A percentile compares a stretch with the other conserved stretches of the same genome.
Evolutionary conservation across 2,888 invertebrate species (phyloP).

Genomic region (Drosophila colorata): DNA sequence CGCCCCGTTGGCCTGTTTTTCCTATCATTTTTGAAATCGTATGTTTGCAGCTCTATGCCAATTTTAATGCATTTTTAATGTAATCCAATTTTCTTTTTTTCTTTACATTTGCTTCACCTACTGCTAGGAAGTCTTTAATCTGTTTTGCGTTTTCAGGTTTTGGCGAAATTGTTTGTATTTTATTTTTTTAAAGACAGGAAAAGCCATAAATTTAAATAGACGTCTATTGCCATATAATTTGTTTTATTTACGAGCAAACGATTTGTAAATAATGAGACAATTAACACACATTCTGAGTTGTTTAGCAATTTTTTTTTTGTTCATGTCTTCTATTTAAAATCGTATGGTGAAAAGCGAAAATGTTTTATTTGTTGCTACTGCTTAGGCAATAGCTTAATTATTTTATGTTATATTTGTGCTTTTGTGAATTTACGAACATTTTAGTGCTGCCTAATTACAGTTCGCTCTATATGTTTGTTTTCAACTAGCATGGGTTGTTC

Average conservation of each 20-base stretch:
- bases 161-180: not conserved
- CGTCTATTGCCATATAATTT: conserved; percentile 10
- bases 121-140: conserved; percentile 23
- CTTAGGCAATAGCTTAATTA: conserved; percentile 51
- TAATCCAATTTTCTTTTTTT: conserved; percentile 19
- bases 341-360: conserved; percentile 20
- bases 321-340: conserved; percentile 35
- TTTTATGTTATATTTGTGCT: conserved; percentile 57
- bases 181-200: conserved; percentile 5
- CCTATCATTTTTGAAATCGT: conserved; percentile 5
- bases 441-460: conserved; percentile 70
- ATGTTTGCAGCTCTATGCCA: conserved; percentile 13
- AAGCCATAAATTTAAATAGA: conserved; percentile 24
- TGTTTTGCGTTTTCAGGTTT: not conserved
- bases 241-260: conserved; percentile 17
- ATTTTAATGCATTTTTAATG: conserved; percentile 34
- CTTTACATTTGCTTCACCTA: conserved; percentile 8
- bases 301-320: conserved; percentile 42
- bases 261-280: conserved; percentile 25
- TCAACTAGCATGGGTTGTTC: conserved; percentile 21
- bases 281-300: conserved; percentile 47
- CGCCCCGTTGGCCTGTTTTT: conserved; percentile 22
- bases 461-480: conserved; percentile 54
- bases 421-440: conserved; percentile 71
- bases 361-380: conserved; percentile 18